phyloP scores from a whole-genome alignment of 1,140 invertebrate species.

The Lasioglossum albipes region DNA sequence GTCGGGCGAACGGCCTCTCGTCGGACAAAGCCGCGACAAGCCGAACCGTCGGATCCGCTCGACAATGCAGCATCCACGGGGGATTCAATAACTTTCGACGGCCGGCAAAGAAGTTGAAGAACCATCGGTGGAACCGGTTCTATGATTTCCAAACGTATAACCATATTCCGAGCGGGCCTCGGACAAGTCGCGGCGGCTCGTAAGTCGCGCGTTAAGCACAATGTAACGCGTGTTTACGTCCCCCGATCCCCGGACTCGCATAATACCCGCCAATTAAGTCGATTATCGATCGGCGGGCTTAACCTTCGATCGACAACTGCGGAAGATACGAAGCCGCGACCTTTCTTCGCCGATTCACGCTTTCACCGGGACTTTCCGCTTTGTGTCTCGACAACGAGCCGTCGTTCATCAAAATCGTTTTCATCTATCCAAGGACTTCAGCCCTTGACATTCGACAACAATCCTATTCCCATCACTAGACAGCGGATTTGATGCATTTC shows the following conservation, averaged over 20 bases:
- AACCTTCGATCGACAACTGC: conserved; percentile 23
- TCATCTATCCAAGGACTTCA: no score
- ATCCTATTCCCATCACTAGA: no score
- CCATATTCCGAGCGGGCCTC: not conserved
- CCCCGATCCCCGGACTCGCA: conserved; percentile 2
- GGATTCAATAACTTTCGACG: no score
- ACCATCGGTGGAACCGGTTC: conserved; percentile 53
- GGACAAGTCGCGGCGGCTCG: not conserved
- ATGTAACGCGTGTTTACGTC: conserved; percentile 17
- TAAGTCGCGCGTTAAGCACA: not conserved
- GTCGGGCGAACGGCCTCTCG: no score
- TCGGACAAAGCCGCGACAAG: no score
- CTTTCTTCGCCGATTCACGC: conserved; percentile 2
- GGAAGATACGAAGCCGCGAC: conserved; percentile 8
- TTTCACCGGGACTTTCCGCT: not conserved
- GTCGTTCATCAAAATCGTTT: no score
- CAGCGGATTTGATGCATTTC: no score
- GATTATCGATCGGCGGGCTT: conserved; percentile 23
- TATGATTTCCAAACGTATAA: conserved; percentile 57
- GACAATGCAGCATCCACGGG: no score
- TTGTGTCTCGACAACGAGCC: no score
- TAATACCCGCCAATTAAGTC: conserved; percentile 43
- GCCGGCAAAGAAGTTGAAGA: conserved; percentile 18
- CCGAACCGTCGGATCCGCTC: no score
- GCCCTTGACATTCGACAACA: no score